Percentiles rank a stretch among this genome's conserved stretches.
Conservation (phyloP, 1,140 invertebrate species). For the Cherax destructor region DNA sequence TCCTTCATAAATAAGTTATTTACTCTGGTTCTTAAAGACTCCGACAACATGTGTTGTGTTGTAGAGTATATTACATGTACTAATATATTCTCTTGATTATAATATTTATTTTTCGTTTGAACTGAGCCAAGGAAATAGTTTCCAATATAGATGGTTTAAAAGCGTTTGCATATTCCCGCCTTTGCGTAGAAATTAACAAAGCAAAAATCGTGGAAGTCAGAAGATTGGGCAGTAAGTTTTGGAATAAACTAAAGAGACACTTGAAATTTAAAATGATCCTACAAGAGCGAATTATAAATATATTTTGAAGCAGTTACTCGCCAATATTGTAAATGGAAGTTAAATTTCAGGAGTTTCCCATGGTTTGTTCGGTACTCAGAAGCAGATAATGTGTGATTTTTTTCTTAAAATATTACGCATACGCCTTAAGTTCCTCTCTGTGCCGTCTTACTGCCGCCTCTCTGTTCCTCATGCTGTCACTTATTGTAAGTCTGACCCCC, state of each 20-base stretch:
- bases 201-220: slow-evolving; percentile 2
- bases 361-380: slow-evolving; percentile 53
- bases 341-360: slow-evolving; percentile 17
- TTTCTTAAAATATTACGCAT: slow-evolving; percentile 20
- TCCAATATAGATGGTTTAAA: not conserved
- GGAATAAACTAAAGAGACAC: slow-evolving; percentile 41
- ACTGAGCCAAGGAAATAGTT: not conserved
- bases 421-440: slow-evolving; percentile 15
- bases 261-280: slow-evolving; percentile 1
- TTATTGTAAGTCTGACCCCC: slow-evolving; percentile 23
- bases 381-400: slow-evolving; percentile 45
- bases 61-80: no score
- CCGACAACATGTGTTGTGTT: no score
- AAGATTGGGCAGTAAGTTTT: slow-evolving; percentile 41
- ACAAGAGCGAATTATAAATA: not conserved
- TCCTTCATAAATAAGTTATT: no score
- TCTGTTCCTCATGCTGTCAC: slow-evolving; percentile 30
- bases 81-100: not conserved
- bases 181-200: not conserved
- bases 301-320: no score
- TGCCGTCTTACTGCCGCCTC: slow-evolving; percentile 26
- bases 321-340: no score
- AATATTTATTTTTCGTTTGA: not conserved
- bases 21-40: no score
- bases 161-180: not conserved